A percentile compares a stretch with the other conserved stretches of the same genome.
Evolutionary conservation across 2,888 invertebrate genomes (phyloP).

Genomic region (Metallyticus violacea): DNA sequence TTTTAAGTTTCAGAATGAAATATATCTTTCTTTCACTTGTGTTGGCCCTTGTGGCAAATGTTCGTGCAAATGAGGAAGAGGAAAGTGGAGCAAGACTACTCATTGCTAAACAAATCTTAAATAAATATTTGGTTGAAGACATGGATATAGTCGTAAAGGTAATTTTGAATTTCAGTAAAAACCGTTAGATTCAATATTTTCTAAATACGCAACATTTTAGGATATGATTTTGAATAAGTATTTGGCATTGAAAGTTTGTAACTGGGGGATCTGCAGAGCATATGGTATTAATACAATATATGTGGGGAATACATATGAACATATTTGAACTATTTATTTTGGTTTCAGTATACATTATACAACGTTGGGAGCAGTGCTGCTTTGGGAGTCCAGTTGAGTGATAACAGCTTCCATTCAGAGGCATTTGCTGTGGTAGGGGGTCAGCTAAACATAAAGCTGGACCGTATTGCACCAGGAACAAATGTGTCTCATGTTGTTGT

Average conservation of each 20-base stretch:
- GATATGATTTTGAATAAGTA: too few species aligned
- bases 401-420: constrained; percentile 88
- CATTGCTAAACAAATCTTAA: constrained; percentile 90
- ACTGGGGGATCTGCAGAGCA: too few species aligned
- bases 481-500: constrained; percentile 94
- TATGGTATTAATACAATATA: too few species aligned
- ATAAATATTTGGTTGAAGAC: constrained; percentile 93
- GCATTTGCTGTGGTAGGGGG: constrained; percentile 90
- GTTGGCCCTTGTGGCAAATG: constrained; percentile 49
- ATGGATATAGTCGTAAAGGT: constrained; percentile 91
- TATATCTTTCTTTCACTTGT: constrained; percentile 45
- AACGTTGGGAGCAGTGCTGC: constrained; percentile 93
- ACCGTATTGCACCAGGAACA: constrained; percentile 86
- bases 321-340: too few species aligned
- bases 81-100: constrained; percentile 77
- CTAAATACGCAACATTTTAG: neutral
- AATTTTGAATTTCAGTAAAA: neutral
- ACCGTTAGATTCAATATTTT: neutral
- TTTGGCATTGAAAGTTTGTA: too few species aligned
- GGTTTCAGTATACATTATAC: constrained; percentile 73
- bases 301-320: too few species aligned
- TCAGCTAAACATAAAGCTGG: constrained; percentile 75
- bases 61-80: constrained; percentile 61
- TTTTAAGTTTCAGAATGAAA: neutral
- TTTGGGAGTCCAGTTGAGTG: constrained; percentile 81